phyloP scores from a whole-genome alignment of 2,113 vertebrate species.

The Epinephelus cyanopodus region DNA sequence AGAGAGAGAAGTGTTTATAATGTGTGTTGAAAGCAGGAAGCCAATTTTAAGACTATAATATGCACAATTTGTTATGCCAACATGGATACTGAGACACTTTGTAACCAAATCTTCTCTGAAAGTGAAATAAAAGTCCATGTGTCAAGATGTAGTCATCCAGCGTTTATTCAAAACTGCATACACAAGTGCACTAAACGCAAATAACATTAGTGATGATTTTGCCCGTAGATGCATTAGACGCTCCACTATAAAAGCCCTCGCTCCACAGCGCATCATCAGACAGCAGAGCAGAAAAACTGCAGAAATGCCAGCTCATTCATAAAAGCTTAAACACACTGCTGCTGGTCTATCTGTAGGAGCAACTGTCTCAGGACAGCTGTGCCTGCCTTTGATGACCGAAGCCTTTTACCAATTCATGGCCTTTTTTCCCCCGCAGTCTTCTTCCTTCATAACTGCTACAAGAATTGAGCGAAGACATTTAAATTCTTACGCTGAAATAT shows the following conservation, averaged over 20 bases:
- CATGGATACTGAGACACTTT: conserved; percentile 13
- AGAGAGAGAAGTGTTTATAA: conserved; percentile 16
- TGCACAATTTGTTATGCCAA: neutral
- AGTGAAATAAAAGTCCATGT: conserved; percentile 46
- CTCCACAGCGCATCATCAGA: neutral
- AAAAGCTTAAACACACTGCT: conserved; percentile 24
- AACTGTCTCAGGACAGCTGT: conserved; percentile 16
- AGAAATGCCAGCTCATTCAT: conserved; percentile 23
- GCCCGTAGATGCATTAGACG: neutral
- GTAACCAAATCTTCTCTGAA: conserved; percentile 28
- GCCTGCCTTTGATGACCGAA: conserved; percentile 28
- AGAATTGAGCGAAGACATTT: neutral
- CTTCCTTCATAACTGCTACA: neutral
- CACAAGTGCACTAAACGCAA: neutral
- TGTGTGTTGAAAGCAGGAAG: neutral
- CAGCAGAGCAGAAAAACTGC: conserved; percentile 19
- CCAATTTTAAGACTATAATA: conserved; percentile 13
- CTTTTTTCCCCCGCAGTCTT: conserved; percentile 3
- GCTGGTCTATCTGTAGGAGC: neutral
- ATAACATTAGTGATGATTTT: neutral
- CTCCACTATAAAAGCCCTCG: neutral
- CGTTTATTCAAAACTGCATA: conserved; percentile 36
- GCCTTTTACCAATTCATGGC: conserved; percentile 36
- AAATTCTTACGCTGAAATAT: conserved; percentile 15
- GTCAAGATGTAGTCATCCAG: conserved; percentile 1